Percentiles rank a stretch among this genome's conserved stretches.
Evolutionary conservation across 2,888 invertebrate genomes (phyloP).

Genomic region (Drosophila austrosaltans): DNA sequence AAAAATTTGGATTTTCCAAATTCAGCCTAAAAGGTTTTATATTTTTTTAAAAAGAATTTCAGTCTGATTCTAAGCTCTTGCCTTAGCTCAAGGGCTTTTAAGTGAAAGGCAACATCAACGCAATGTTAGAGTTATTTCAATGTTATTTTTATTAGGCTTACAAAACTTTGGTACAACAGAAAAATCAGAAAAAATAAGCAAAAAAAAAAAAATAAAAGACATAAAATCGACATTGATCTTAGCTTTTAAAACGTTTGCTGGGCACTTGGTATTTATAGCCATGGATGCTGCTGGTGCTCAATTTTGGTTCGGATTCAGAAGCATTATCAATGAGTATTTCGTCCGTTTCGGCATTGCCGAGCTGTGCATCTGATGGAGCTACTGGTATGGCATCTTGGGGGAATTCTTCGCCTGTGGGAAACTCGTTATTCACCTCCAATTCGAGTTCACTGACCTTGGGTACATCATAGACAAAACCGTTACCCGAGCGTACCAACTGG

Average conservation of each 20-base stretch:
- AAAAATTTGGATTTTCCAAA: background rate
- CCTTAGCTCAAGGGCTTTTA: constrained; percentile 47
- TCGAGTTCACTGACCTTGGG: constrained; percentile 66
- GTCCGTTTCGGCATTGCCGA: constrained; percentile 52
- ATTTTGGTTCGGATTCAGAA: constrained; percentile 2
- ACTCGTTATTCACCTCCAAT: constrained; percentile 70
- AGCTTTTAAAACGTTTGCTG: constrained; percentile 59
- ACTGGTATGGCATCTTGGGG: constrained; percentile 70
- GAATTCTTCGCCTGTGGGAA: constrained; percentile 69
- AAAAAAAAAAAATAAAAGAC: background rate
- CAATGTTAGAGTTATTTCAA: constrained; percentile 26
- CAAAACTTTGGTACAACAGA: constrained; percentile 60
- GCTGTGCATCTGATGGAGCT: constrained; percentile 68
- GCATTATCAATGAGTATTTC: constrained; percentile 15
- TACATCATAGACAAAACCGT: constrained; percentile 76
- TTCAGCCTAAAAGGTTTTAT: too few relatives aligned
- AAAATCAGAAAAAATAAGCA: background rate
- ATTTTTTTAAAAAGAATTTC: too few relatives aligned
- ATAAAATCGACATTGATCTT: constrained; percentile 15
- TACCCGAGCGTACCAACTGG: constrained; percentile 71
- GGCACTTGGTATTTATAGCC: constrained; percentile 68
- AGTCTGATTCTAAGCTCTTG: background rate
- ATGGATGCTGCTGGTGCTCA: constrained; percentile 35
- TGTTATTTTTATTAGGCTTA: constrained; percentile 42
- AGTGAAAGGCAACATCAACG: constrained; percentile 54